Base-by-base conservation (phyloP, 1,140 invertebrate species). In the Polypedilum vanderplanki region DNA sequence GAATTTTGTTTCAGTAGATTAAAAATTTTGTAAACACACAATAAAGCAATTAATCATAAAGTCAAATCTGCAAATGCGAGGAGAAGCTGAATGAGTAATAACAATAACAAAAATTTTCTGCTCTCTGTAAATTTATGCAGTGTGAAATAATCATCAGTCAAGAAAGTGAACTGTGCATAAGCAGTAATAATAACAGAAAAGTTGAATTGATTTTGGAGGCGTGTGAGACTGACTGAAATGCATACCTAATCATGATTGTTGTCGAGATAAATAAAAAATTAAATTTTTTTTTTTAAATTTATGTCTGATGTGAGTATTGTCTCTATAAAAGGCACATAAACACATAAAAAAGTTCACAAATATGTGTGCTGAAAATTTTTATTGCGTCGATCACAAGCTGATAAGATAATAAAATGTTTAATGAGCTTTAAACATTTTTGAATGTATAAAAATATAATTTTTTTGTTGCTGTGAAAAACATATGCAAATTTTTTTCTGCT, bases 401-500 rank as follows among this genome's bases (percentile, higher is more conserved):
- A 57, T n/a, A 57, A 12, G 46, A 57, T 57, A 57, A 57, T 57
- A 57, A 57, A 57, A 57, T 57, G 46, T 57, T 57, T 57, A 57
- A 57, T 57, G 46, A 57, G 46, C 46, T n/a, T 57, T 57, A n/a
- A n/a, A 3, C 12, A 57, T 57, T 57, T 33, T 33, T 1, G 24
- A 33, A 33, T n/a, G 5, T 33, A 33, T n/a, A 57, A 57, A 57
- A 57, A 57, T 57, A 15, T 4, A 57, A 57, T n/a, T 57, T 57
- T 4, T 8, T 57, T n/a, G n/a, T 10, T 46, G 15, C 9, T n/a
- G n/a, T 57, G 10, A 57, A 57, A 57, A n/a, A n/a, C n/a, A 15
- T 57, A 57, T 57, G 46, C 46, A 57, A 57, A 57, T 57, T 57
- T 12, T 12, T n/a, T 4, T n/a, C 15, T 46, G 41, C n/a, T 46